Percentiles rank a stretch among this genome's conserved stretches.
Conservation (phyloP, 2,113 vertebrate genomes). For the Podarcis cretensis region DNA sequence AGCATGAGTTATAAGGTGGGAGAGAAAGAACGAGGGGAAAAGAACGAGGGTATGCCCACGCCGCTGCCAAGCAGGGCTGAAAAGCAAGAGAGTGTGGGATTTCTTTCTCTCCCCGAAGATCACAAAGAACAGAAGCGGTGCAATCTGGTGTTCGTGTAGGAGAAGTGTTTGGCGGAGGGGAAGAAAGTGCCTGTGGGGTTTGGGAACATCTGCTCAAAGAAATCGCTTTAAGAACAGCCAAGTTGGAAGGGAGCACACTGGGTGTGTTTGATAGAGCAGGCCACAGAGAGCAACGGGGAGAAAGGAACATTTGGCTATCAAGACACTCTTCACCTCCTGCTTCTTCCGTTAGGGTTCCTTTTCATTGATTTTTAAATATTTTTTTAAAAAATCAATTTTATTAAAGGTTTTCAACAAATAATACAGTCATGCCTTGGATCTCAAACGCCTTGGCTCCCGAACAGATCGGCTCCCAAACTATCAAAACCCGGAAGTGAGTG, state of each 20-base stretch:
- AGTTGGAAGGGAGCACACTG: constrained; percentile 35
- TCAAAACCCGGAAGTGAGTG: too few relatives aligned
- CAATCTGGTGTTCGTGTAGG: constrained; percentile 70
- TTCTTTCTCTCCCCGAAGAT: constrained; percentile 45
- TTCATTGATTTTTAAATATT: too few relatives aligned
- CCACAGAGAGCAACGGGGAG: not conserved
- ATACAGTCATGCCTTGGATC: too few relatives aligned
- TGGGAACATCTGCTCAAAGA: constrained; percentile 73
- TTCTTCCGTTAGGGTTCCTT: too few relatives aligned
- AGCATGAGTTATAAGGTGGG: not conserved
- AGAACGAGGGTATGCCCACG: constrained; percentile 40
- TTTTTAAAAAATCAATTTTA: too few relatives aligned
- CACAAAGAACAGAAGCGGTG: constrained; percentile 68
- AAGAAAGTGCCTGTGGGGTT: constrained; percentile 66
- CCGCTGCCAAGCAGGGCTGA: constrained; percentile 42
- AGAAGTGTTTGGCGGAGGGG: constrained; percentile 71
- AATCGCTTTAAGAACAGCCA: constrained; percentile 56
- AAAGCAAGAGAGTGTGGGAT: constrained; percentile 64
- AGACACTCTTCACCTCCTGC: not conserved
- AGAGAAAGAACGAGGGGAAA: constrained; percentile 7
- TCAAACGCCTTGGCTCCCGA: too few relatives aligned
- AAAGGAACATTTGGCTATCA: not conserved
- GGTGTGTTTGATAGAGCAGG: not conserved
- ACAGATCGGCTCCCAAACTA: too few relatives aligned
- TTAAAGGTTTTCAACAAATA: too few relatives aligned